Evolutionary conservation across 37 sponge, comb jelly and placozoan species (phyloP).

Genomic region (Hormiphora californensis): DNA sequence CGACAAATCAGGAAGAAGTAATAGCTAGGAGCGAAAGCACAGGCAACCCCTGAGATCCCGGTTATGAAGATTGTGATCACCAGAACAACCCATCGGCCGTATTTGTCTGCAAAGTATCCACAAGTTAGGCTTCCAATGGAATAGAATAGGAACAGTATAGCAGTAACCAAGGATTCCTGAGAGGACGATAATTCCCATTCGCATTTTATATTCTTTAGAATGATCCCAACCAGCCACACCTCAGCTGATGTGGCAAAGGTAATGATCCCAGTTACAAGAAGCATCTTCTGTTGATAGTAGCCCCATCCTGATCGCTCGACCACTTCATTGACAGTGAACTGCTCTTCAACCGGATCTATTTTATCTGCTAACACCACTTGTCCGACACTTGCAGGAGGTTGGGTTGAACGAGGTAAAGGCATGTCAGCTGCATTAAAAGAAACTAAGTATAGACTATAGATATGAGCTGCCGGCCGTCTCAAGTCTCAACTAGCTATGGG

Average conservation of each 20-base stretch:
- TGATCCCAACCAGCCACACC: conserved; percentile 46
- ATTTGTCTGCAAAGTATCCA: conserved; percentile 18
- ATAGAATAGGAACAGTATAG: conserved; percentile 24
- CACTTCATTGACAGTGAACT: conserved; percentile 12
- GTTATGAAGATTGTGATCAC: background rate
- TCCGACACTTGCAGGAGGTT: too few species aligned
- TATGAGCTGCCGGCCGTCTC: too few species aligned
- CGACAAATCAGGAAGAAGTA: conserved; percentile 8
- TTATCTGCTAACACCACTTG: too few species aligned
- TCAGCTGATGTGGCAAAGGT: conserved; percentile 25
- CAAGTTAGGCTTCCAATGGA: background rate
- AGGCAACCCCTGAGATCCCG: conserved; percentile 8
- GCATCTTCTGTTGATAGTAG: background rate
- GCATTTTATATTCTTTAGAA: background rate
- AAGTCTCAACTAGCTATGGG: too few species aligned
- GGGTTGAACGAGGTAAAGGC: too few species aligned
- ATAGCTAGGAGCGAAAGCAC: conserved; percentile 22
- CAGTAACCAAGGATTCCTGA: background rate
- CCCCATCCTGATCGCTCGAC: conserved; percentile 17
- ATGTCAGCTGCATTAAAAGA: too few species aligned
- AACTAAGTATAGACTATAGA: too few species aligned
- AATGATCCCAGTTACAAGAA: conserved; percentile 27
- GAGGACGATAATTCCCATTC: conserved; percentile 17
- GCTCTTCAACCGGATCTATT: background rate
- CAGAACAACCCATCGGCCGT: background rate